A percentile compares a stretch with the other conserved stretches of the same genome.
These are phyloP conservation scores for Epicampocera succincta DNA, from an alignment of 2,888 invertebrate genomes.

Conservation along the genomic window DNA sequence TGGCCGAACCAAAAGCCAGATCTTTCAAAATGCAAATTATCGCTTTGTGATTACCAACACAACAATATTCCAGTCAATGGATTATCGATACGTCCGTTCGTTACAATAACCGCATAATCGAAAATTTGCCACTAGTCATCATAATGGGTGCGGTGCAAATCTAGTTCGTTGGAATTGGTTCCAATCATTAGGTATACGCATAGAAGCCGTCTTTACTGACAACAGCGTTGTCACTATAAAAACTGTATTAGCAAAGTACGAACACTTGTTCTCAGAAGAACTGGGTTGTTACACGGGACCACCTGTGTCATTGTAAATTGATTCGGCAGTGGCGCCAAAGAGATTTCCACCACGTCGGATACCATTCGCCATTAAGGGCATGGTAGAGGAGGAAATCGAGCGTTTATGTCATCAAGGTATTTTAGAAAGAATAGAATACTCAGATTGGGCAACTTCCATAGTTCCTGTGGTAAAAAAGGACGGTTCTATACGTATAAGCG, in stretches of 20 bases:
- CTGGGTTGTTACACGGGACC: background rate
- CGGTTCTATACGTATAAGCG: conserved; percentile 72
- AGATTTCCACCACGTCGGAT: too few species aligned
- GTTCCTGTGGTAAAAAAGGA: conserved; percentile 65
- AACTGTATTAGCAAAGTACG: background rate
- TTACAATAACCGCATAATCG: conserved; percentile 4
- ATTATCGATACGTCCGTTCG: background rate
- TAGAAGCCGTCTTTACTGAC: background rate
- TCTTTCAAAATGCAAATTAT: too few species aligned
- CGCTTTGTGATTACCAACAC: conserved; percentile 49
- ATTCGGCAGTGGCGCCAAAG: too few species aligned
- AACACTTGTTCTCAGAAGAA: background rate
- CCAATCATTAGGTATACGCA: background rate
- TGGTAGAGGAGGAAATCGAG: too few species aligned
- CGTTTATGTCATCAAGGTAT: conserved; percentile 55
- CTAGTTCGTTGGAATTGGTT: conserved; percentile 67
- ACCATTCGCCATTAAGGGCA: too few species aligned
- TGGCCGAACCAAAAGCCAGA: conserved; percentile 1
- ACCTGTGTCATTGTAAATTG: background rate
- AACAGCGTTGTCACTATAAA: background rate
- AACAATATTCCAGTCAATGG: conserved; percentile 15
- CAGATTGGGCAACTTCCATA: conserved; percentile 61
- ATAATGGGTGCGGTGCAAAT: conserved; percentile 46
- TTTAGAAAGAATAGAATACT: conserved; percentile 59
- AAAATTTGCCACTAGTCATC: conserved; percentile 50